phyloP scores from a whole-genome alignment of 2,888 invertebrate species.

The Drosophila barbarae region DNA sequence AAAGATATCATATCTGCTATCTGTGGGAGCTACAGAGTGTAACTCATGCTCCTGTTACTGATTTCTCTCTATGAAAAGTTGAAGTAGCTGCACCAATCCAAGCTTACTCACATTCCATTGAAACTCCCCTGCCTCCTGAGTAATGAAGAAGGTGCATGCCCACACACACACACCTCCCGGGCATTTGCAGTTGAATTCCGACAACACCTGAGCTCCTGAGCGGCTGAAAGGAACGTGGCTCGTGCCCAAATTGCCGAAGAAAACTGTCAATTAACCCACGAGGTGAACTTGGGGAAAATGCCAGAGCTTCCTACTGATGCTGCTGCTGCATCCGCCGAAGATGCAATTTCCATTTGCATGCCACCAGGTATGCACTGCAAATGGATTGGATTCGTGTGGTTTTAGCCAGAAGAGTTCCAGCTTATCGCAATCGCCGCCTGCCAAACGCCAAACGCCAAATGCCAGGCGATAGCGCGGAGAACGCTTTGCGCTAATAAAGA shows the following conservation, averaged over 20 bases:
- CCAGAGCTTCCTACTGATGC: conserved; percentile 10
- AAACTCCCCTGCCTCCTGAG: not conserved
- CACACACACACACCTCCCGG: conserved; percentile 4
- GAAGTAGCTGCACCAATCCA: not conserved
- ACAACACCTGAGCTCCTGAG: conserved; percentile 27
- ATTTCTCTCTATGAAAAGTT: not conserved
- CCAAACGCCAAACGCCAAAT: conserved; percentile 52
- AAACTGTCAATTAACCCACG: conserved; percentile 77
- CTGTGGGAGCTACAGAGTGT: not conserved
- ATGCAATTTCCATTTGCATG: conserved; percentile 57
- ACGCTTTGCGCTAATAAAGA: conserved; percentile 66
- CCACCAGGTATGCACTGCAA: conserved; percentile 4
- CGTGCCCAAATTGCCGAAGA: conserved; percentile 46
- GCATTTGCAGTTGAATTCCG: conserved; percentile 11
- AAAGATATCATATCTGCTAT: not conserved
- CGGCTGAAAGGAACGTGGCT: conserved; percentile 30
- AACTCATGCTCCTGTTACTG: not conserved
- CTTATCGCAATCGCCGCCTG: conserved; percentile 61
- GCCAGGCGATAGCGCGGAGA: conserved; percentile 49
- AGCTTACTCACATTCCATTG: conserved; percentile 1
- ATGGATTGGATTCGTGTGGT: conserved; percentile 24
- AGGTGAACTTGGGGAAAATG: conserved; percentile 57
- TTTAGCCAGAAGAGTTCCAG: conserved; percentile 16
- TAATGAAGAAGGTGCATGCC: conserved; percentile 8
- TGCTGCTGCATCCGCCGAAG: conserved; percentile 26